Percentiles rank a stretch among this genome's conserved stretches.
Evolutionary conservation across 2,888 invertebrate species (phyloP).

Genomic region (Folsomia manolachei): DNA sequence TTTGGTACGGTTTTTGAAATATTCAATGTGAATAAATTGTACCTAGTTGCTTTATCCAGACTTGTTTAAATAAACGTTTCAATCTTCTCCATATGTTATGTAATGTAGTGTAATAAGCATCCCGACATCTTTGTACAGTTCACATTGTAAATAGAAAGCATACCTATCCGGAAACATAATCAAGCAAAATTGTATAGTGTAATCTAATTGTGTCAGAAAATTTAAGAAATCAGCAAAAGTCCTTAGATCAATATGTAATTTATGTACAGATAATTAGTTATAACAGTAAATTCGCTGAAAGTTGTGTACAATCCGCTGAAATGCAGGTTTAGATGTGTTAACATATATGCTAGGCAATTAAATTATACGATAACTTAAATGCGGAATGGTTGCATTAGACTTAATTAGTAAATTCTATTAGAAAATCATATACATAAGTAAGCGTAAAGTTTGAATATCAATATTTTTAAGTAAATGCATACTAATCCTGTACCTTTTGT

Average conservation of each 20-base stretch:
- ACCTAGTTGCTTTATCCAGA: neutral
- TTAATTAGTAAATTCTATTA: neutral
- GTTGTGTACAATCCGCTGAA: neutral
- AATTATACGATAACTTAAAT: no score
- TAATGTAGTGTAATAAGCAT: neutral
- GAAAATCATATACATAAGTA: neutral
- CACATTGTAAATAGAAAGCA: constrained; percentile 2
- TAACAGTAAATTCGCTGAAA: neutral
- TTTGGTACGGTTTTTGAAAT: neutral
- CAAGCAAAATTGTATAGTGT: neutral
- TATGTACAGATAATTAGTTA: neutral
- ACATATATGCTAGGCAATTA: no score
- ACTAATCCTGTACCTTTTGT: constrained; percentile 4
- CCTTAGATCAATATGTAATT: neutral
- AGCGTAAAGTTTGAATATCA: neutral
- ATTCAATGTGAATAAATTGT: neutral
- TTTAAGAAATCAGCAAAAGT: neutral
- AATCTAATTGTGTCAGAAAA: neutral
- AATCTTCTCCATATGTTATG: neutral
- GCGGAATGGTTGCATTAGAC: neutral
- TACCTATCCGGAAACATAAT: neutral
- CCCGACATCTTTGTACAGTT: constrained; percentile 3
- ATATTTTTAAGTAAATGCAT: neutral
- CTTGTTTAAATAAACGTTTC: neutral
- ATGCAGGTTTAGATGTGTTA: neutral